These are phyloP conservation scores for Ranitomeya variabilis DNA, from an alignment of 2,113 vertebrate genomes.

Conservation along the genomic window DNA sequence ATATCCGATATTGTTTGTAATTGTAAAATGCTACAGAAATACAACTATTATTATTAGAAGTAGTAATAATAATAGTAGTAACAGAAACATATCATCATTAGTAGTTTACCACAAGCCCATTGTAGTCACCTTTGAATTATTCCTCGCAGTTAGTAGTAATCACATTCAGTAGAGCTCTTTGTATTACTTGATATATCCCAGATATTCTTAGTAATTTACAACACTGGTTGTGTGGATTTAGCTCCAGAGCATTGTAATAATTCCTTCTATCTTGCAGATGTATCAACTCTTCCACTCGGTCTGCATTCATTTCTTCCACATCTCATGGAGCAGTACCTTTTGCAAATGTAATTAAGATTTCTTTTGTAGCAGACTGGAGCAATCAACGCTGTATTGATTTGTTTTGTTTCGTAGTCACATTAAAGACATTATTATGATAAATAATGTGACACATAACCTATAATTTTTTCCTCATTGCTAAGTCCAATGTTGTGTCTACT, in stretches of 20 bases:
- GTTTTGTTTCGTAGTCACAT: constrained; percentile 44
- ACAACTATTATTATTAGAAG: too few relatives aligned
- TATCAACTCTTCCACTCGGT: constrained; percentile 9
- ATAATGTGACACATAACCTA: constrained; percentile 43
- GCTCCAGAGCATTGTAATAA: not conserved
- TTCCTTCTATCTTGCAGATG: constrained; percentile 14
- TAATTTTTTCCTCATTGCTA: constrained; percentile 31
- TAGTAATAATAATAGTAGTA: too few relatives aligned
- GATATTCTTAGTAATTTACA: not conserved
- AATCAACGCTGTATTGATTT: constrained; percentile 51
- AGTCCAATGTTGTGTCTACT: constrained; percentile 4
- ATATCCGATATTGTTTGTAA: too few relatives aligned
- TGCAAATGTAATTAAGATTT: constrained; percentile 48
- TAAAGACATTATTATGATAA: constrained; percentile 52
- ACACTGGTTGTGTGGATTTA: not conserved
- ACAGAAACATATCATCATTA: not conserved
- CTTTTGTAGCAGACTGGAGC: constrained; percentile 38
- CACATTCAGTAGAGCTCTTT: not conserved
- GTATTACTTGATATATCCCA: not conserved
- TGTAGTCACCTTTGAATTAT: not conserved
- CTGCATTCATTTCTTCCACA: constrained; percentile 7
- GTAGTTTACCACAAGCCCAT: not conserved
- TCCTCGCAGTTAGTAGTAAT: not conserved
- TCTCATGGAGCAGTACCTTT: not conserved
- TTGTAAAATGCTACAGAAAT: too few relatives aligned